phyloP scores from a whole-genome alignment of 1,140 invertebrate species.

The Calosoma granatense region DNA sequence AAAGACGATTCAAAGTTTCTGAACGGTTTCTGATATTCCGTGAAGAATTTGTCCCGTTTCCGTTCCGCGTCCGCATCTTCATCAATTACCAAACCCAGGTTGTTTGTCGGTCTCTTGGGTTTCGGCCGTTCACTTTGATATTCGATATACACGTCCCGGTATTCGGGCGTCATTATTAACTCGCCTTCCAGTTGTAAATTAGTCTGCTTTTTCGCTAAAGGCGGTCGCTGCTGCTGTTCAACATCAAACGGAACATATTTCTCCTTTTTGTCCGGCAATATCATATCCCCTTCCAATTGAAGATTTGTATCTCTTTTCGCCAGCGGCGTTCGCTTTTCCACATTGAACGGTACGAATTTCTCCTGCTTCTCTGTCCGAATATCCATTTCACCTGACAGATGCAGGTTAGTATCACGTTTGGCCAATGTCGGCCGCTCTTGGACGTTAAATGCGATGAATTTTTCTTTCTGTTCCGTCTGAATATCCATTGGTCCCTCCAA shows the following conservation, averaged over 20 bases:
- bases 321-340: conserved; percentile 16
- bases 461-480: conserved; percentile 36
- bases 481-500: conserved; percentile 41
- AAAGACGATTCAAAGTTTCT: neutral
- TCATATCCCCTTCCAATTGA: conserved; percentile 36
- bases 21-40: neutral
- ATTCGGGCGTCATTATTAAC: conserved; percentile 27
- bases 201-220: conserved; percentile 17
- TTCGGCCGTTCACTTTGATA: conserved; percentile 21
- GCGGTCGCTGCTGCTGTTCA: conserved; percentile 17
- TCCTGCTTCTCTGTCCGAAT: conserved; percentile 41
- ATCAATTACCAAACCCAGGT: conserved; percentile 16
- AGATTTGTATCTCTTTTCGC: conserved; percentile 18
- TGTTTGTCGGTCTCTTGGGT: conserved; percentile 20
- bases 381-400: conserved; percentile 40
- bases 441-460: conserved; percentile 34
- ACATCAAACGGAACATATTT: conserved; percentile 21
- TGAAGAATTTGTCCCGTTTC: neutral
- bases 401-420: conserved; percentile 35
- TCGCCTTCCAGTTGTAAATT: conserved; percentile 28
- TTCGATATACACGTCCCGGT: conserved; percentile 29
- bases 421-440: conserved; percentile 17
- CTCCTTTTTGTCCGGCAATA: conserved; percentile 19
- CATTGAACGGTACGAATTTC: conserved; percentile 37
- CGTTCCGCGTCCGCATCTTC: neutral